Percentiles rank a stretch among this genome's conserved stretches.
These are phyloP conservation scores for Haliclystus octoradiatus DNA, from an alignment of 30 jellyfish, hydroid and myxozoan genomes.

Conservation along the genomic window DNA sequence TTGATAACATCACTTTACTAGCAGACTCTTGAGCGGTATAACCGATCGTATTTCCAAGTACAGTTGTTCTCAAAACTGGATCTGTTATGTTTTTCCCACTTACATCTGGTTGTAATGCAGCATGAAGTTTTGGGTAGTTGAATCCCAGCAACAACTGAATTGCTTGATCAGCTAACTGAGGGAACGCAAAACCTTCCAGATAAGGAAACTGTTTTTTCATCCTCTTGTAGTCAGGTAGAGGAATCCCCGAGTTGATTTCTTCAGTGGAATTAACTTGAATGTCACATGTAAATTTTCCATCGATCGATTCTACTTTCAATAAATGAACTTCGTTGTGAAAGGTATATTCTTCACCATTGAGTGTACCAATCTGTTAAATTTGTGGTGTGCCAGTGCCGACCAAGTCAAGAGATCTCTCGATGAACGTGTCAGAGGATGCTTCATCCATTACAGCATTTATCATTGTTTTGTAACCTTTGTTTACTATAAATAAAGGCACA, in stretches of 20 bases:
- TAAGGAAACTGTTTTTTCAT: neutral
- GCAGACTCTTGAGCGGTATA: neutral
- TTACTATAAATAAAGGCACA: neutral
- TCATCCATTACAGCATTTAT: neutral
- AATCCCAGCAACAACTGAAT: neutral
- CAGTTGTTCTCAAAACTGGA: neutral
- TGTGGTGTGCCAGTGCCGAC: neutral
- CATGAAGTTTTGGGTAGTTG: neutral
- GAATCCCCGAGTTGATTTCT: neutral
- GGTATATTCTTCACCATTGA: slow-evolving; percentile 35
- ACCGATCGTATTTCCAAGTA: neutral
- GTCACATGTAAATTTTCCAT: neutral
- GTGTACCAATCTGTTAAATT: slow-evolving; percentile 10
- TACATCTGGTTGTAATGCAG: neutral
- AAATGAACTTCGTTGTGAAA: neutral
- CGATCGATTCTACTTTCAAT: neutral
- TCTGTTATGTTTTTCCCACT: neutral
- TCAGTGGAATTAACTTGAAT: neutral
- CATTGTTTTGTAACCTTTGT: neutral
- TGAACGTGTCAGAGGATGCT: neutral
- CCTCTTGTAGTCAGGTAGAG: neutral
- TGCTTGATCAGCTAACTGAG: neutral
- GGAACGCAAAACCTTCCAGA: neutral
- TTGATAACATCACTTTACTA: neutral
- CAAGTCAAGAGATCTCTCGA: neutral